Conservation (phyloP, 2,113 vertebrate species). For the Ornithorhynchus anatinus region DNA sequence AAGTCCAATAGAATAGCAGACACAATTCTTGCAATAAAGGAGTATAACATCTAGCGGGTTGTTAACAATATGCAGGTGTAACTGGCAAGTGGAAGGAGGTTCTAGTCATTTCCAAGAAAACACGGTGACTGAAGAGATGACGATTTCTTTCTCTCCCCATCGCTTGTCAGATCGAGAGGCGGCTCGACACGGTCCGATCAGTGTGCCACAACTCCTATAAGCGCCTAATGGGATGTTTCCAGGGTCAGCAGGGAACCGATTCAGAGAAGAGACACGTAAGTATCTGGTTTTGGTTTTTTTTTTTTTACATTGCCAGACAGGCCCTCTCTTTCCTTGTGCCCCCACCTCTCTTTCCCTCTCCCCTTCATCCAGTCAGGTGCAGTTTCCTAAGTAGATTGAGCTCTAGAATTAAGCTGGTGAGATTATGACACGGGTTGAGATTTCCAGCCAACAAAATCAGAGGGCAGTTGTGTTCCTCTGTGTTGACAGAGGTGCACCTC, state of each 20-base stretch:
- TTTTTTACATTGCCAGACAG: neutral
- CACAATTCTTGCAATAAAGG: too few relatives aligned
- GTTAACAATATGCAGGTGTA: too few relatives aligned
- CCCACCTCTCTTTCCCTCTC: too few relatives aligned
- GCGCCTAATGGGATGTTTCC: constrained; percentile 85
- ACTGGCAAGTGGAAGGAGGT: too few relatives aligned
- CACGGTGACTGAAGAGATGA: too few relatives aligned
- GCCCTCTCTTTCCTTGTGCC: neutral
- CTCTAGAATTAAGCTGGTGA: neutral
- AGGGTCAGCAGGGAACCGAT: constrained; percentile 92
- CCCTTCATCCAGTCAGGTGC: neutral
- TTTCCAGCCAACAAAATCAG: neutral
- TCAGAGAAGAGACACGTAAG: constrained; percentile 92
- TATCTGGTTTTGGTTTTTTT: neutral
- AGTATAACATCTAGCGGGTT: too few relatives aligned
- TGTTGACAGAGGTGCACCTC: neutral
- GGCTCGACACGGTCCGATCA: constrained; percentile 89
- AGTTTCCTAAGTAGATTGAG: rapidly evolving
- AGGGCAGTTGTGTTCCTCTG: rapidly evolving
- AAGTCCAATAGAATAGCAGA: too few relatives aligned
- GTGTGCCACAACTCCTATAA: constrained; percentile 95
- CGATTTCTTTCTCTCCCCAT: constrained; percentile 20
- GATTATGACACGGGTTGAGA: rapidly evolving
- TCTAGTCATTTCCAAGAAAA: too few relatives aligned
- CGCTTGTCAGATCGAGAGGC: constrained; percentile 84